Evolutionary conservation across 2,888 invertebrate genomes (phyloP), one percentile per base, ranked within the genome.

Genomic region (Agrotis puta): DNA sequence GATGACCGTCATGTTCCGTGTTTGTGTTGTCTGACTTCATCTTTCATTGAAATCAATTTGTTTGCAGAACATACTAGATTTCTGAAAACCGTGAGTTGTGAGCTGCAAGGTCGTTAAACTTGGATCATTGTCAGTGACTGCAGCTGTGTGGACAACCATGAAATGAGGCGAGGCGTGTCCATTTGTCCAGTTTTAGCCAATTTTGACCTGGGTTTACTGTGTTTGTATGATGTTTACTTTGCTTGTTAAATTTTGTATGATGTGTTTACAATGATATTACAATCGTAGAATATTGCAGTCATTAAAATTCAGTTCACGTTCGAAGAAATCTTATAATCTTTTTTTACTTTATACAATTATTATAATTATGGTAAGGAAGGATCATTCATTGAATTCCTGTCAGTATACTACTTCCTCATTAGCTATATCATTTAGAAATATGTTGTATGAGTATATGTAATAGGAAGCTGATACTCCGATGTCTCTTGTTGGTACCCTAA

Each of bases 401-500:
- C n/a, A 63, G 27, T 7, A 6, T 22, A 27, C 14, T 14, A 18
- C 65, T 20, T 18, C 18, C 24, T 64, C 24, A 33, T 27, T 11
- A 53, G 6, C 14, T 39, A 33, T 13, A 24, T 16, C 7, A 6
- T 39, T 13, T 16, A 72, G 5, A 14, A 20, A 47, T 3, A 47
- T 18, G 1, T 39, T 39, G 39, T 9, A 39, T 39, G 9, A 1
- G 0, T 5, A 0, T 51, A 51, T 50, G 5, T 6, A 47, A 33
- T 33, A 51, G 64, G 50, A 74, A 74, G 63, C 51, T n/a, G 11
- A 20, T n/a, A 47, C 56, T 43, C 11, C 20, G 24, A 13, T 5
- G 20, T 39, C 14, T 13, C 27, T 5, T n/a, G 18, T 7, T 3
- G 11, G 22, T 50, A 61, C 72, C 66, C 72, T 77, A 62, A 72